These are phyloP conservation scores for Drosophila obscura DNA, from an alignment of 1,140 invertebrate genomes.

Conservation along the genomic window DNA sequence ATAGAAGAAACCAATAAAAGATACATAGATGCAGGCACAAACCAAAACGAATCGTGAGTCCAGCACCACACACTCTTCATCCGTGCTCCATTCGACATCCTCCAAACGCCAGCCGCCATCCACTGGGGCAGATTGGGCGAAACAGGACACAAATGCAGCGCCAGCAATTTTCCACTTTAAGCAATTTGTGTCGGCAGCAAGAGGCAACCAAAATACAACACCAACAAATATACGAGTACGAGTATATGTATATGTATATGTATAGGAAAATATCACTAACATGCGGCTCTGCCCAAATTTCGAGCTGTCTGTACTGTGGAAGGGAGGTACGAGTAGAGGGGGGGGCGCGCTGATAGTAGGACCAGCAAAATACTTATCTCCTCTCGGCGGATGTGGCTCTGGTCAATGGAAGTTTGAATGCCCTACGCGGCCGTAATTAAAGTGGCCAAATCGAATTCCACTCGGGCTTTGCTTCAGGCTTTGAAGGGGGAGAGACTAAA, in stretches of 20 bases:
- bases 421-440: slow-evolving; percentile 56
- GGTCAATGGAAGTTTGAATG: slow-evolving; percentile 39
- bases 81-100: background rate
- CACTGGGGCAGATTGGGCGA: slow-evolving; percentile 1
- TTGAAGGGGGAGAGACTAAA: slow-evolving; percentile 10
- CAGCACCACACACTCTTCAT: slow-evolving; percentile 42
- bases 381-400: slow-evolving; percentile 26
- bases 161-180: slow-evolving; percentile 81
- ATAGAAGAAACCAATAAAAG: slow-evolving; percentile 68
- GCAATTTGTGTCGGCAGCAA: slow-evolving; percentile 71
- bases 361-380: slow-evolving; percentile 53
- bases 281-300: slow-evolving; percentile 29
- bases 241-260: slow-evolving; percentile 7
- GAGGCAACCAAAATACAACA: slow-evolving; percentile 39
- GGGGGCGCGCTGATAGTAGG: slow-evolving; percentile 11
- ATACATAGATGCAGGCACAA: slow-evolving; percentile 65
- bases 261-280: slow-evolving; percentile 47
- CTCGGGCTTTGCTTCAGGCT: slow-evolving; percentile 11
- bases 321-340: background rate
- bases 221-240: slow-evolving; percentile 23
- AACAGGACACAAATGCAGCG: slow-evolving; percentile 60
- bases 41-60: slow-evolving; percentile 27
- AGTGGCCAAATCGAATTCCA: slow-evolving; percentile 47
- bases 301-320: slow-evolving; percentile 5
- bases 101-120: background rate